Evolutionary conservation across 92 coral and sea anemone genomes (phyloP), one percentile per base, ranked within the genome.

Genomic region (Zoanthus sociatus): DNA sequence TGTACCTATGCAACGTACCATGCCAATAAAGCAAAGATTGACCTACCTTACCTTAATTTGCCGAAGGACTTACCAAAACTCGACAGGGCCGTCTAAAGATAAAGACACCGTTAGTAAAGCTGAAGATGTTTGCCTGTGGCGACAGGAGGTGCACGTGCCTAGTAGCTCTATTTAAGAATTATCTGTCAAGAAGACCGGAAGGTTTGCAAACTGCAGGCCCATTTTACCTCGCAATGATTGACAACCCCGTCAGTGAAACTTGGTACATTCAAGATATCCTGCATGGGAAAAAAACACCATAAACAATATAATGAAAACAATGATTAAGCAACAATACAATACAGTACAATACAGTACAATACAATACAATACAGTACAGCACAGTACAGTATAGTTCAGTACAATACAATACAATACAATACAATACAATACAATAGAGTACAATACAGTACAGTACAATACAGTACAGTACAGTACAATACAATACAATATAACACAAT

Each of bases 221-320:
- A 20, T 87, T 91, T 73, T 91, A 76, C 75, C 78, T 87, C 1
- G 55, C 89, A 4, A 86, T 82, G 0, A 87, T 91, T 33, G 93
- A 91, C 9, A 83, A 91, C 54, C 89, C 93, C 1, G 54, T 75
- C 6, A 48, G 84, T 12, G 64, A 69, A 1, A 71, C 77, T 8
- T 86, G 26, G 0, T 26, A 26, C 87, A 90, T 90, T 79, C n/a
- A 87, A 90, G 91, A 91, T 87, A 87, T 81, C 89, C 18, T 81
- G 61, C 18, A 91, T 87, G 86, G 91, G 26, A 26, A 26, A 26
- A 26, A 26, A 26, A 26, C 26, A 26, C 26, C 26, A 26, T 26
- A 26, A 26, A 26, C 26, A 26, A 26, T 26, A 26, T 26, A 26
- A 26, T 26, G 26, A 26, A 88, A 5, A 87, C 87, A 50, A 90